A percentile compares a stretch with the other conserved stretches of the same genome.
These are phyloP conservation scores for Caenorhabditis inopinata DNA, from an alignment of 1,140 invertebrate species.

Conservation along the genomic window DNA sequence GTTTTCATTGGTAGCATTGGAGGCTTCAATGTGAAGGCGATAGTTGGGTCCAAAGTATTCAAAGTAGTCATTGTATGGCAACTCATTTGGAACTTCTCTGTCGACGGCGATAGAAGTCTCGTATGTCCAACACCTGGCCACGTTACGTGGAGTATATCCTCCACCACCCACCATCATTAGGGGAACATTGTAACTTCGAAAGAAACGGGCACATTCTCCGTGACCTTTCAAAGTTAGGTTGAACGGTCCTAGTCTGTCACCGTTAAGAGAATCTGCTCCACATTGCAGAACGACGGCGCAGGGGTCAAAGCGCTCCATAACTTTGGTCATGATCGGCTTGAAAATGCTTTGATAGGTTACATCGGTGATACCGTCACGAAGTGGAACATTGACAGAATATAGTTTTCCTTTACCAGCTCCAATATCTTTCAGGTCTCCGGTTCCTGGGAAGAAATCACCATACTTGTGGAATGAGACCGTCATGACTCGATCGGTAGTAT, in stretches of 20 bases:
- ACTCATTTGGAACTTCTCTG: conserved; percentile 91
- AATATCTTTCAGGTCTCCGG: conserved; percentile 77
- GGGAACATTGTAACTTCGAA: conserved; percentile 92
- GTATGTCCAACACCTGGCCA: conserved; percentile 97
- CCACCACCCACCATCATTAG: conserved; percentile 93
- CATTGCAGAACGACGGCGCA: conserved; percentile 93
- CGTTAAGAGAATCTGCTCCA: conserved; percentile 95
- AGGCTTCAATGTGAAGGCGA: conserved; percentile 96
- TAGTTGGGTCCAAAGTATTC: conserved; percentile 99
- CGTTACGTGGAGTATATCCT: conserved; percentile 95
- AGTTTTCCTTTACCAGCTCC: conserved; percentile 71
- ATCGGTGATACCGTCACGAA: conserved; percentile 71
- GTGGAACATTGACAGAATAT: conserved; percentile 71
- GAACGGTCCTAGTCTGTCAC: conserved; percentile 97
- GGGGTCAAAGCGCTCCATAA: conserved; percentile 96
- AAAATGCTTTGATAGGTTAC: conserved; percentile 78
- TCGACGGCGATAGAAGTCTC: conserved; percentile 94
- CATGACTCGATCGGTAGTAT: conserved; percentile 88
- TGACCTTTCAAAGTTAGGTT: conserved; percentile 93
- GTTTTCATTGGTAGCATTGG: conserved; percentile 98
- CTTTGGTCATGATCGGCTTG: conserved; percentile 93
- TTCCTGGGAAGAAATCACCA: conserved; percentile 88
- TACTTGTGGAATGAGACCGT: conserved; percentile 90
- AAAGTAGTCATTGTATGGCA: conserved; percentile 99
- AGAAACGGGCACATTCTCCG: conserved; percentile 94